Base-by-base conservation (phyloP, 2,888 invertebrate genomes). In the Yponomeuta plumbellus region DNA sequence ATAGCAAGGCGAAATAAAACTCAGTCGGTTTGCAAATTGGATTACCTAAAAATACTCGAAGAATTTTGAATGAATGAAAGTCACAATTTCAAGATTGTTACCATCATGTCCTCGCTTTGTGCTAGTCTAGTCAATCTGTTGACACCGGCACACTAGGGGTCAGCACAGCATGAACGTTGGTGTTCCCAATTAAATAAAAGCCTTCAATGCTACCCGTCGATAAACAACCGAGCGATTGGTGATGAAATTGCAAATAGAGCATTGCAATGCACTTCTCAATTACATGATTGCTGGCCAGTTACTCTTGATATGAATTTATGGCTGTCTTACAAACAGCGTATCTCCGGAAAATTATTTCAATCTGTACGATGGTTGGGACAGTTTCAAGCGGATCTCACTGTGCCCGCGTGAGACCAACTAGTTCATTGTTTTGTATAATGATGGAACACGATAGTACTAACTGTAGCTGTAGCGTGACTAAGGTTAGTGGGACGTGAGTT, bases 291-390 rank as follows among this genome's bases (percentile, higher is more conserved):
- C 78, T 75, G 72, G 71, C 73, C 84, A 79, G 80, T 83, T 79
- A 74, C 71, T 76, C 79, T 82, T 88, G 79, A 90, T 90, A 77
- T 80, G 81, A 83, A 91, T 91, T 90, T 85, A 87, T 86, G 76
- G 78, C 72, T 73, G 75, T 73, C 73, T 73, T 77, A 80, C 80
- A 80, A 10, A 81, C 79, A 79, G 76, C 17, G 44, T 13, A 52
- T 52, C 44, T 52, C 17, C 17, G 13, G 5, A 52, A 52, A 52
- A 52, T 52, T 52, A 52, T 52, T 17, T 13, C 44, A 52, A 52
- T 52, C 44, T 52, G 44, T 52, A 17, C 44, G 13, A 17, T 52
- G 17, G 17, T 52, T 17, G 44, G 17, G 44, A 52, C 17, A 13
- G 44, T 52, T 52, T 52, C 17, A 17, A 17, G 10, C 13, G 17